phyloP scores from a whole-genome alignment of 2,888 invertebrate species.

The Pollenia angustigena region DNA sequence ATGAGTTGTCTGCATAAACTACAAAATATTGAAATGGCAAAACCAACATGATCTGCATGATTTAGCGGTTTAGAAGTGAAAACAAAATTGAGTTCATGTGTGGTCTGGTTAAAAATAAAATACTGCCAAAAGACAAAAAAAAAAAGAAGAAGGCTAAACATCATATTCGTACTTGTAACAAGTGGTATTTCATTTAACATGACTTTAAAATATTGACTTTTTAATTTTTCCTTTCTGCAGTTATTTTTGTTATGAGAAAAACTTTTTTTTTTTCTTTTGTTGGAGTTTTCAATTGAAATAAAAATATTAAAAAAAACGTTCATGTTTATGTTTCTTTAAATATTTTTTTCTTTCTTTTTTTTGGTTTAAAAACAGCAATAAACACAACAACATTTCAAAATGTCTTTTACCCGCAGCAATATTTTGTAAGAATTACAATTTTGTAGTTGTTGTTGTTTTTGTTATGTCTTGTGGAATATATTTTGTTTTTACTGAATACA shows the following conservation, averaged over 20 bases:
- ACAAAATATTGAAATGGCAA: constrained; percentile 37
- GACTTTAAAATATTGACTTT: constrained; percentile 65
- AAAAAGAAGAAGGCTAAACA: not conserved
- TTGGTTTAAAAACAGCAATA: constrained; percentile 45
- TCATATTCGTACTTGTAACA: constrained; percentile 51
- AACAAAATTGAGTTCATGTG: constrained; percentile 67
- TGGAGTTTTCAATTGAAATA: constrained; percentile 26
- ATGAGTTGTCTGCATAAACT: constrained; percentile 56
- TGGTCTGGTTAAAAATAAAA: constrained; percentile 55
- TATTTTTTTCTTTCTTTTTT: not conserved
- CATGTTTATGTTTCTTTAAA: not conserved
- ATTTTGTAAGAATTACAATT: constrained; percentile 32
- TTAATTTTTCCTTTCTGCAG: constrained; percentile 35
- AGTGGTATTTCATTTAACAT: constrained; percentile 68
- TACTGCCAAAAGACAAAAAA: not conserved
- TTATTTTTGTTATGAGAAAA: not conserved
- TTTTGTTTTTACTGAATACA: not conserved
- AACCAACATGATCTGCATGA: constrained; percentile 71
- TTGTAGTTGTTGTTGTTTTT: constrained; percentile 3
- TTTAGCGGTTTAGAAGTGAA: constrained; percentile 67
- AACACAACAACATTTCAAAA: constrained; percentile 57
- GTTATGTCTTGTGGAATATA: constrained; percentile 34
- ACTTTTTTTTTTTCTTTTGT: not conserved
- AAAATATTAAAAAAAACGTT: constrained; percentile 33
- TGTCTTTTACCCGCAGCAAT: constrained; percentile 41